Conservation (phyloP, 2,113 vertebrate genomes). For the Colius striatus region DNA sequence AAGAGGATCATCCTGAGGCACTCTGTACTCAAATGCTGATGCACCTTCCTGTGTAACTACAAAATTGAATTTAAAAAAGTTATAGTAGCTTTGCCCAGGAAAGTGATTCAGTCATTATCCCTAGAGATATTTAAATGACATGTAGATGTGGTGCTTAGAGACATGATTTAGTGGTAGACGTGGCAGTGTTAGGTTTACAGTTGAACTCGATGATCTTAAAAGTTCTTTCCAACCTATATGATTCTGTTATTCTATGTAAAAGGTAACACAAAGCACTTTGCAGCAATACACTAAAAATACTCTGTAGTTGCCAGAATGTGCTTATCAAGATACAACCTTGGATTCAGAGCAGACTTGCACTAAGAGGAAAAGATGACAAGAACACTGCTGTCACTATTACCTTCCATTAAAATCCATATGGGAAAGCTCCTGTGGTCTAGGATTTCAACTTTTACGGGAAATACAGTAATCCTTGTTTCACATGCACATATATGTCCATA, state of each 20-base stretch:
- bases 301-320: not conserved
- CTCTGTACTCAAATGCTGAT: not conserved
- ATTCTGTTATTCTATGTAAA: not conserved
- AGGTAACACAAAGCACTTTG: not conserved
- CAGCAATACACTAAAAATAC: not conserved
- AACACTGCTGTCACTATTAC: not conserved
- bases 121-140: fast-evolving
- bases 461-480: not conserved
- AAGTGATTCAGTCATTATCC: not conserved
- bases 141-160: not conserved
- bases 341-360: not conserved
- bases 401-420: not conserved
- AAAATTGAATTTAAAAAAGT: not conserved
- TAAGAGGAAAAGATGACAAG: not conserved
- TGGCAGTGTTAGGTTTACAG: fast-evolving
- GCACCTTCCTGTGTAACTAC: not conserved
- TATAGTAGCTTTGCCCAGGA: not conserved
- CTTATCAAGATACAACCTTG: not conserved
- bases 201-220: not conserved
- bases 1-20: not conserved
- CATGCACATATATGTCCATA: not conserved
- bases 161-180: not conserved
- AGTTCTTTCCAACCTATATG: not conserved
- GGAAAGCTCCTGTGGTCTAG: not conserved
- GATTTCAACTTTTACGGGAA: not conserved